Percentiles rank a stretch among this genome's conserved stretches.
Conservation (phyloP, 2,113 vertebrate genomes). For the Hippocampus comes region DNA sequence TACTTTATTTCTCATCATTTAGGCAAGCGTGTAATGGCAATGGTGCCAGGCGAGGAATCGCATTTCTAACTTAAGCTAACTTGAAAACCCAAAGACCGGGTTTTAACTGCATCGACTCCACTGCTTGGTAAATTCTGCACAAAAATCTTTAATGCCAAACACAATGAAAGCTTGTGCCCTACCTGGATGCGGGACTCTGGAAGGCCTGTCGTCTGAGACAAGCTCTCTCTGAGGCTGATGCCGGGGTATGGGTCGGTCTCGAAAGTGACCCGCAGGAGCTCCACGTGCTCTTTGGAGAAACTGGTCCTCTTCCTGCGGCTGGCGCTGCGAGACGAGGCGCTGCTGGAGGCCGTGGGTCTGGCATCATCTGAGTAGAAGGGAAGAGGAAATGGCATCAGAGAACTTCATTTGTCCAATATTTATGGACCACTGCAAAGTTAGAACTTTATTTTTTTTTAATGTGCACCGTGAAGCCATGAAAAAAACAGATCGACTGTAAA, state of each 20-base stretch:
- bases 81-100: too few species aligned
- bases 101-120: too few species aligned
- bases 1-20: background rate
- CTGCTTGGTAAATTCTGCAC: background rate
- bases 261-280: slow-evolving; percentile 66
- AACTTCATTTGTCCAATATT: background rate
- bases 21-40: background rate
- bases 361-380: slow-evolving; percentile 44
- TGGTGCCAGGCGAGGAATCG: background rate
- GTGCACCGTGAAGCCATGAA: background rate
- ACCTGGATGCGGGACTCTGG: slow-evolving; percentile 78
- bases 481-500: background rate
- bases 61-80: background rate
- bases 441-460: too few species aligned
- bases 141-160: background rate
- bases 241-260: slow-evolving; percentile 74
- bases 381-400: background rate
- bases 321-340: slow-evolving; percentile 49
- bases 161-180: background rate
- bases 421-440: background rate
- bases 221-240: slow-evolving; percentile 71
- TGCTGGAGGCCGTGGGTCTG: slow-evolving; percentile 22
- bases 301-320: slow-evolving; percentile 75
- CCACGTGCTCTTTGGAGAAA: slow-evolving; percentile 75
- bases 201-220: slow-evolving; percentile 72